Evolutionary conservation across 1,140 invertebrate species (phyloP), one percentile per base, ranked within the genome.

Genomic region (Zaprionus gabonicus): DNA sequence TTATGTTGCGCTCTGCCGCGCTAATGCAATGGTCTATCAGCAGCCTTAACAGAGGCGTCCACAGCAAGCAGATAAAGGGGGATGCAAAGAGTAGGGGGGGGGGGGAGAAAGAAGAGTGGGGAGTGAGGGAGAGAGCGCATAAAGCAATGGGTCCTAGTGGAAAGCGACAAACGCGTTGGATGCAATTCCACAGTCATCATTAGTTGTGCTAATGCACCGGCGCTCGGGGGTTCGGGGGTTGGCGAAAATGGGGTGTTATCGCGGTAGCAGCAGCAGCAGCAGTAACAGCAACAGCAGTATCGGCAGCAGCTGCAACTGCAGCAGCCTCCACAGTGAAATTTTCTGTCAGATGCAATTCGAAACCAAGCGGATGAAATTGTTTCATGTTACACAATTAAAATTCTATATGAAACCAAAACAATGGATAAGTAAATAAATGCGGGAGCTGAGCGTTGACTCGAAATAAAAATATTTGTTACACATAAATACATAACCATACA

Each of bases 181-280:
- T 78, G 76, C 68, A 79, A 76, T 79, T 79, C 68, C 68, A 79
- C 73, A 79, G 77, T 79, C 77, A 79, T 79, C 77, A 79, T 79
- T 79, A 76, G 77, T 79, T 76, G 73, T 76, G 77, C 77, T 79
- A 79, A 79, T 79, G 76, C 76, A 79, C 68, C 73, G 76, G 55
- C 36, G 62, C 68, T 71, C 44, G 31, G 25, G 41, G 41, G 31
- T 34, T 31, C 38, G 17, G 36, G 10, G 36, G 36, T 38, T 20
- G 53, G 23, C 17, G 31, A 51, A 58, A 27, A 46, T 27, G 55
- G 60, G 73, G 46, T 60, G 67, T 75, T 78, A 78, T 75, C 71
- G 65, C 71, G 38, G 68, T 56, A 65, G 53, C 41, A 41, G 72
- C 71, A 62, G 36, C 57, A 60, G 34, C 36, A 41, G 2, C 34